A percentile compares a stretch with the other conserved stretches of the same genome.
These are phyloP conservation scores for Carcharodon carcharias DNA, from an alignment of 2,797 vertebrate genomes.

Conservation along the genomic window DNA sequence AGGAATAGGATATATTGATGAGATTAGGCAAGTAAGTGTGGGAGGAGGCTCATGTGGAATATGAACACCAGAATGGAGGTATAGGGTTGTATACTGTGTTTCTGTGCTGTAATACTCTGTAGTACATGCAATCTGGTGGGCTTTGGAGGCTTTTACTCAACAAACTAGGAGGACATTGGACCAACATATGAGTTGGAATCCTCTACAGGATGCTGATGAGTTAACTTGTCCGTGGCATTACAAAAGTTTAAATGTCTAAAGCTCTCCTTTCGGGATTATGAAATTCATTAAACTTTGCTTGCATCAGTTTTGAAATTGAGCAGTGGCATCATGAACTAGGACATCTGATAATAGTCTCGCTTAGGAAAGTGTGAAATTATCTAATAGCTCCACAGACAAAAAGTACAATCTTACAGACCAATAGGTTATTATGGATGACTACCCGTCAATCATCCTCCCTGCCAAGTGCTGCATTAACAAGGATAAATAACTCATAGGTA, in stretches of 20 bases:
- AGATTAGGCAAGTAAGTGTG: not conserved
- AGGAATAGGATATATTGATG: not conserved
- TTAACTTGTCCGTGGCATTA: not conserved
- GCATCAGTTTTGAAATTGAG: not conserved
- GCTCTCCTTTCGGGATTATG: not conserved
- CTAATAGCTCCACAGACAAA: not conserved
- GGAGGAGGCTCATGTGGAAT: not conserved
- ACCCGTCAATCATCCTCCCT: not conserved
- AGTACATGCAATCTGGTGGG: not conserved
- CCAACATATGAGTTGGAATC: not conserved
- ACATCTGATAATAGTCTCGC: slow-evolving; percentile 14
- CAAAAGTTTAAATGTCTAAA: not conserved
- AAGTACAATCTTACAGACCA: not conserved
- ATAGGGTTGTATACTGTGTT: not conserved
- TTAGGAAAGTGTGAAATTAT: slow-evolving; percentile 24
- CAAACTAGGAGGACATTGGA: not conserved
- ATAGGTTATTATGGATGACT: slow-evolving; percentile 9
- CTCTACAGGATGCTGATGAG: not conserved
- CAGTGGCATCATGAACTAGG: slow-evolving; percentile 10
- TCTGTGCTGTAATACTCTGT: not conserved
- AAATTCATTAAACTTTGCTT: slow-evolving; percentile 15
- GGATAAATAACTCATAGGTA: not conserved
- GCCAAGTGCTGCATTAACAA: not conserved
- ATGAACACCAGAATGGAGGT: not conserved
- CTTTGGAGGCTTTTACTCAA: not conserved